phyloP scores from a whole-genome alignment of 1,140 invertebrate genomes.

The Drosophila sturtevanti region DNA sequence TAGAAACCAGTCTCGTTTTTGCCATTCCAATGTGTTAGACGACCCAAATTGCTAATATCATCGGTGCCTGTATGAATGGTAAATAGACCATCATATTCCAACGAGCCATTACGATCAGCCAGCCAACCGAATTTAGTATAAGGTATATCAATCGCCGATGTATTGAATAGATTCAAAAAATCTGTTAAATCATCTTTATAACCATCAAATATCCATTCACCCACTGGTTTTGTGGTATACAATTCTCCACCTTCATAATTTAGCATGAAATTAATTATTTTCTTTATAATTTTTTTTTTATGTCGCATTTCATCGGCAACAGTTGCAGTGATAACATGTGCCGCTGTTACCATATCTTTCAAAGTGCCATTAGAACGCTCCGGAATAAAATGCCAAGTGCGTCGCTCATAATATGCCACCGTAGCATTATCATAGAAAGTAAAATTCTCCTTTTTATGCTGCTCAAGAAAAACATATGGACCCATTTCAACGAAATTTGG shows the following conservation, averaged over 20 bases:
- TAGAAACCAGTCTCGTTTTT: slow-evolving; percentile 85
- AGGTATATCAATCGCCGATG: slow-evolving; percentile 85
- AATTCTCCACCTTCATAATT: slow-evolving; percentile 84
- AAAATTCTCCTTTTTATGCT: slow-evolving; percentile 86
- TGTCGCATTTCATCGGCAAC: slow-evolving; percentile 85
- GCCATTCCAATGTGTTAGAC: slow-evolving; percentile 87
- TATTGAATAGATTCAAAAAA: slow-evolving; percentile 85
- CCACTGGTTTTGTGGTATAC: slow-evolving; percentile 86
- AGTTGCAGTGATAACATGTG: slow-evolving; percentile 90
- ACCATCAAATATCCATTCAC: slow-evolving; percentile 89
- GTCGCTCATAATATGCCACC: slow-evolving; percentile 90
- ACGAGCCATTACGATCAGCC: slow-evolving; percentile 88
- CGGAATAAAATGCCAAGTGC: slow-evolving; percentile 89
- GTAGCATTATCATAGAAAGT: slow-evolving; percentile 91
- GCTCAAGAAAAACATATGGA: slow-evolving; percentile 86
- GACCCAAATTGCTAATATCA: slow-evolving; percentile 86
- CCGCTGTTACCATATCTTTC: slow-evolving; percentile 88
- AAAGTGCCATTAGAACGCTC: slow-evolving; percentile 89
- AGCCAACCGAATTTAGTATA: slow-evolving; percentile 91
- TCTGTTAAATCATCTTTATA: slow-evolving; percentile 88
- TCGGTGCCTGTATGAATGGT: slow-evolving; percentile 88
- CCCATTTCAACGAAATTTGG: slow-evolving; percentile 87
- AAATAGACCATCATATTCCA: slow-evolving; percentile 89
- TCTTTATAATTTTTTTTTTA: slow-evolving; percentile 81
- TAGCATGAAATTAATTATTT: slow-evolving; percentile 84